phyloP scores from a whole-genome alignment of 1,140 invertebrate species.

The Tetramorium parvispinum region DNA sequence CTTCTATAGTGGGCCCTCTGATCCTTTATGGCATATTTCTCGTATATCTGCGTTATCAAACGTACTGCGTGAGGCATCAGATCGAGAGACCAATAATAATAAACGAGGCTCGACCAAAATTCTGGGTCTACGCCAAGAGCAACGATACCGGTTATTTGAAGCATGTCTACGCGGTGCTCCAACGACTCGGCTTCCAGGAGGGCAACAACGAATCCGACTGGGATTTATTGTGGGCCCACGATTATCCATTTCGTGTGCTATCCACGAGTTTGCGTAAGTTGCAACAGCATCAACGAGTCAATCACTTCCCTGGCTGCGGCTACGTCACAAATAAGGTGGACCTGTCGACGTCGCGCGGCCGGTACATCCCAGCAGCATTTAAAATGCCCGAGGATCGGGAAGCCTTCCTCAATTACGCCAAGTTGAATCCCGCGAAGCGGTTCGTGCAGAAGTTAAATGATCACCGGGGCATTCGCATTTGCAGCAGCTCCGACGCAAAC shows the following conservation, averaged over 20 bases:
- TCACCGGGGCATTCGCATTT: constrained; percentile 95
- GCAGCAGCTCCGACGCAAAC: constrained; percentile 90
- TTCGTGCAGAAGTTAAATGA: constrained; percentile 98
- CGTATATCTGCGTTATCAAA: constrained; percentile 68
- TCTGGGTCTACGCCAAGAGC: constrained; percentile 86
- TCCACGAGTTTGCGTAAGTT: constrained; percentile 88
- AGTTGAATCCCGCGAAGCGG: constrained; percentile 88
- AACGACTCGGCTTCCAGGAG: constrained; percentile 90
- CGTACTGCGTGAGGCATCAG: constrained; percentile 54
- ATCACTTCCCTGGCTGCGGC: constrained; percentile 98
- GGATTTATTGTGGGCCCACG: constrained; percentile 97
- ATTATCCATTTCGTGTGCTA: constrained; percentile 93
- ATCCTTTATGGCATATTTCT: constrained; percentile 75
- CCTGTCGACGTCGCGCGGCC: constrained; percentile 91
- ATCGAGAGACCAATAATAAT: constrained; percentile 40
- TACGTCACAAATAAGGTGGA: constrained; percentile 98
- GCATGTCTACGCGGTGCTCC: constrained; percentile 92
- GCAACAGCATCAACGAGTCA: constrained; percentile 92
- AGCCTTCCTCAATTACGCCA: constrained; percentile 90
- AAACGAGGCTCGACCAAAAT: constrained; percentile 80
- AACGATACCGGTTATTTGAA: constrained; percentile 90
- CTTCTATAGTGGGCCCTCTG: constrained; percentile 67
- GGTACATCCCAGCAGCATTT: constrained; percentile 95
- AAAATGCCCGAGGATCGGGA: constrained; percentile 92
- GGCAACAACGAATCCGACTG: constrained; percentile 89